Percentiles rank a stretch among this genome's conserved stretches.
These are phyloP conservation scores for Leptopilina drosophilae DNA, from an alignment of 2,888 invertebrate species.

Conservation along the genomic window DNA sequence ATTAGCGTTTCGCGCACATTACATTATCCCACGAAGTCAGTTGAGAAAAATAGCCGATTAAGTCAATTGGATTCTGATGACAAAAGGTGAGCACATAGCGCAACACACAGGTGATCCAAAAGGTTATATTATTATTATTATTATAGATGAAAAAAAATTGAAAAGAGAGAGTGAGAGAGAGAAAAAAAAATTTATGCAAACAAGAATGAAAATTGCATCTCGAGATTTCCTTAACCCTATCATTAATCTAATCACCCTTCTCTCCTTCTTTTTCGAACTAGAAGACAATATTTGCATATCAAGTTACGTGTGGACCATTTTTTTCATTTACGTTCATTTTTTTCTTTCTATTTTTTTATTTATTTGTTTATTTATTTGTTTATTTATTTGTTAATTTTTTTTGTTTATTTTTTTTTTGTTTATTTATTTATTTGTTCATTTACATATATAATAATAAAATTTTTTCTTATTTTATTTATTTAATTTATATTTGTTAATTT, in stretches of 20 bases:
- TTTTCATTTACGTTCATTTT: constrained; percentile 43
- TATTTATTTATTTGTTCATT: too few relatives aligned
- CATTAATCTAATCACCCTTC: constrained; percentile 67
- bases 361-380: too few relatives aligned
- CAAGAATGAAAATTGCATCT: constrained; percentile 4
- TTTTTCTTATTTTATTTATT: too few relatives aligned
- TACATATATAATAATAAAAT: too few relatives aligned
- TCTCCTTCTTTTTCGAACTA: constrained; percentile 61
- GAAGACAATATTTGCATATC: constrained; percentile 76
- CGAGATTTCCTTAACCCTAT: constrained; percentile 44
- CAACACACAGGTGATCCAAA: constrained; percentile 7
- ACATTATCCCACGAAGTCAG: constrained; percentile 20
- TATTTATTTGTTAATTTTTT: too few relatives aligned
- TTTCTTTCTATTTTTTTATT: too few relatives aligned
- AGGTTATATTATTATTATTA: too few relatives aligned
- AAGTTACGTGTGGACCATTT: constrained; percentile 66
- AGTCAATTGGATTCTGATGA: constrained; percentile 3
- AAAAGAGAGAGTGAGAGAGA: neutral
- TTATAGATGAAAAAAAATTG: neutral
- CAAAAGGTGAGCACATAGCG: neutral
- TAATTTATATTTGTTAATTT: too few relatives aligned
- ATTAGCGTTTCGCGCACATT: too few relatives aligned
- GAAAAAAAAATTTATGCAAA: constrained; percentile 7
- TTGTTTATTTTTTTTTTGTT: too few relatives aligned
- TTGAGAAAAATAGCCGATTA: constrained; percentile 17